Base-by-base conservation (phyloP, 64 coral and sea anemone genomes). In the Montipora foliosa region DNA sequence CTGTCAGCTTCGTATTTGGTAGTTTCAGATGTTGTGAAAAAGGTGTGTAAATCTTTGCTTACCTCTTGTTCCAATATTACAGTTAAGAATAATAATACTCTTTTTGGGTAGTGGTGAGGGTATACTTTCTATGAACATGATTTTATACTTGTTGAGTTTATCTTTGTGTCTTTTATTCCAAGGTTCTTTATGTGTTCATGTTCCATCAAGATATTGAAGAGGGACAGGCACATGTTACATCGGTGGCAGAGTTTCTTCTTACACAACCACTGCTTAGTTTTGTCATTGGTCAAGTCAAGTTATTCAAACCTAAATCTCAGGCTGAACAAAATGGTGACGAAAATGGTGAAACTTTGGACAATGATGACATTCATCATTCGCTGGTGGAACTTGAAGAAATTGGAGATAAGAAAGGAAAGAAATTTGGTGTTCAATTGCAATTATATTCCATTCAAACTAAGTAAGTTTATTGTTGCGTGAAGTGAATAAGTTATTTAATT, bases 251-350 rank as follows among this genome's bases (percentile, higher is more conserved):
- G 51, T 99, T 99, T 20, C 92, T 83, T 17, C 95, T 99, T 6
- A 96, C 98, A 17, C 98, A 99, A 47, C 95, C 98, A 12, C 95
- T 99, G 8, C 92, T 99, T 4, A 99, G 98, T 52, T 99, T 99
- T 88, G 90, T 99, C 25, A 94, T 99, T 47, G 90, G 92, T 15
- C 77, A 99, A 92, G 95, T 93, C 15, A 96, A 91, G 55, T 72
- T 89, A 51, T 96, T 94, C 89, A 96, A 94, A 80, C 89, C 78
- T 1, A 81, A 84, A 61, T 79, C 76, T n/a, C 71, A 91, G 49
- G 84, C 44, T 4, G 87, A 96, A 11, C 89, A 94, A 57, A 85
- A 81, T 77, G 89, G 89, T 7, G 67, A 80, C 24, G 92, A 96
- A 47, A 83, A 92, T 59, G 64, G 69, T 73, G 92, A 88, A 68